phyloP scores from a whole-genome alignment of 2,113 vertebrate species.

The Neopipo cinnamomea region DNA sequence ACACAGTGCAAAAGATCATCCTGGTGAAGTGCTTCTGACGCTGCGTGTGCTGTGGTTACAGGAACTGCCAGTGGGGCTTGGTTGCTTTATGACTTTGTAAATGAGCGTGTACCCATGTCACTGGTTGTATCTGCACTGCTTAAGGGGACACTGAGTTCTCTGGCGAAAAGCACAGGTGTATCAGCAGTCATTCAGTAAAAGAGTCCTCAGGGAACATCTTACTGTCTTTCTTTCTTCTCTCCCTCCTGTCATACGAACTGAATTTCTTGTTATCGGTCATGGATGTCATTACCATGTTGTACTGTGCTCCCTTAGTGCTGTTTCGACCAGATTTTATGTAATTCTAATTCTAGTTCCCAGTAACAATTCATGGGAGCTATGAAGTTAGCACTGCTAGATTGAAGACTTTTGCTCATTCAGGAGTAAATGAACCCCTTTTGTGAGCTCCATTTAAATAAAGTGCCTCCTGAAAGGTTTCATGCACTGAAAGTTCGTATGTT shows the following conservation, averaged over 20 bases:
- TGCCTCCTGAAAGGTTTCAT: not conserved
- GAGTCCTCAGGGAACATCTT: not conserved
- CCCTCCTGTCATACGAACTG: not conserved
- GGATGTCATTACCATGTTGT: not conserved
- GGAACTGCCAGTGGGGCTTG: not conserved
- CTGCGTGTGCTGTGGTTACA: not conserved
- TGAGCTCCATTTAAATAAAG: not conserved
- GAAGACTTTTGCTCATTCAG: not conserved
- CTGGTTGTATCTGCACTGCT: not conserved
- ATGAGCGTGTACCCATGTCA: accelerated
- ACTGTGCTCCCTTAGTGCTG: not conserved
- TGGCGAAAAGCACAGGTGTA: not conserved
- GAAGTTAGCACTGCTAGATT: not conserved
- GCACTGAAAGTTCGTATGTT: not conserved
- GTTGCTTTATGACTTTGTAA: not conserved
- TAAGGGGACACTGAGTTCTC: not conserved
- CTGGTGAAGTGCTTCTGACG: not conserved
- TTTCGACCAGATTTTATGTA: not conserved
- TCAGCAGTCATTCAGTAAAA: not conserved
- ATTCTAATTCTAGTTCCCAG: not conserved
- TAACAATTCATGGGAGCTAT: not conserved
- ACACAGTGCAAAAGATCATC: accelerated
- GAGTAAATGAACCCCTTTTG: not conserved
- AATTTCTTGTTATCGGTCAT: accelerated
- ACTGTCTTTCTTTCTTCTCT: not conserved